These are phyloP conservation scores for Aleadryas rufinucha DNA, from an alignment of 2,113 vertebrate species.

Conservation along the genomic window DNA sequence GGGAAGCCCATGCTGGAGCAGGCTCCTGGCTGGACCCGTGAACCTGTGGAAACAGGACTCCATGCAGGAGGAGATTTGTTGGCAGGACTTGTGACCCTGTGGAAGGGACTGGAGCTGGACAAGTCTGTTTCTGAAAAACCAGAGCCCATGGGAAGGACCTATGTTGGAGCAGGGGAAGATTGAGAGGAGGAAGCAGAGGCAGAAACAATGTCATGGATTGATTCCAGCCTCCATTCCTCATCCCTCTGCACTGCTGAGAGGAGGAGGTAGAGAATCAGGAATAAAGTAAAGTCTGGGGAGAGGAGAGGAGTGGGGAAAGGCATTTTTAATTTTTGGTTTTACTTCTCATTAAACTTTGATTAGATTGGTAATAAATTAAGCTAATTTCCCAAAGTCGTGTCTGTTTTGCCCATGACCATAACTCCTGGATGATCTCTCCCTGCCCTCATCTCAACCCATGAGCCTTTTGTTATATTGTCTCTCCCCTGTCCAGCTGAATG, in stretches of 20 bases:
- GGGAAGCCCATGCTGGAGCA: not conserved
- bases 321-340: not conserved
- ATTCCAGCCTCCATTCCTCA: not conserved
- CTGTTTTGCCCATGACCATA: not conserved
- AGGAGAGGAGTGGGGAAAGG: not conserved
- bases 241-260: not conserved
- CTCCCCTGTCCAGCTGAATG: too few relatives aligned
- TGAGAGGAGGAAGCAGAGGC: rapidly evolving
- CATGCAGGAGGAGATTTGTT: not conserved
- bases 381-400: not conserved
- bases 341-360: not conserved
- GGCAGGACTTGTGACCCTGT: not conserved
- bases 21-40: not conserved
- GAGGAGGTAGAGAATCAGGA: not conserved
- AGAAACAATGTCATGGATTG: not conserved
- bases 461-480: not conserved
- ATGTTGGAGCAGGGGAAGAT: not conserved
- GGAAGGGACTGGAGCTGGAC: not conserved
- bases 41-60: not conserved
- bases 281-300: not conserved
- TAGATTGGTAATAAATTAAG: not conserved
- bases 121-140: not conserved
- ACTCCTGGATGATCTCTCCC: not conserved
- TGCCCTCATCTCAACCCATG: not conserved
- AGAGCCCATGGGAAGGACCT: not conserved